Evolutionary conservation across 92 coral and sea anemone genomes (phyloP).

Genomic region (Porites divaricata): DNA sequence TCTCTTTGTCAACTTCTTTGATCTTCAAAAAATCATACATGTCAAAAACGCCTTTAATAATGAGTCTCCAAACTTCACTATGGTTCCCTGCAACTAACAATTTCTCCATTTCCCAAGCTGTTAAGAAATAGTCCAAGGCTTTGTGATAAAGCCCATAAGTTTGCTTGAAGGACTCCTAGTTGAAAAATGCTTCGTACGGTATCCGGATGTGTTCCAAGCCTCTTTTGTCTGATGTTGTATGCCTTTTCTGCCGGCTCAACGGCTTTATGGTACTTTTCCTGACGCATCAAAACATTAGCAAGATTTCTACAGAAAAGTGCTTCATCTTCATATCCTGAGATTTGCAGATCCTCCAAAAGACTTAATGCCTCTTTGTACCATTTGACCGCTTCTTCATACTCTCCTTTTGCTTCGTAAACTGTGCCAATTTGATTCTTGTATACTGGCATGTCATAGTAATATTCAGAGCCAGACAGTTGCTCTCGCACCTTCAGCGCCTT

Average conservation of each 20-base stretch:
- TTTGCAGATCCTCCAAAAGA: slow-evolving; percentile 55
- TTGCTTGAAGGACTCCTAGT: slow-evolving; percentile 59
- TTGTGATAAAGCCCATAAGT: slow-evolving; percentile 23
- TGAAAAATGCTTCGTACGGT: slow-evolving; percentile 71
- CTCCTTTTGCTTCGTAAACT: slow-evolving; percentile 42
- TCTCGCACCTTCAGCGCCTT: slow-evolving; percentile 39
- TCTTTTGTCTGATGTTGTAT: slow-evolving; percentile 49
- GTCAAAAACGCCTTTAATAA: slow-evolving; percentile 24
- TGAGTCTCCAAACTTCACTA: slow-evolving; percentile 50
- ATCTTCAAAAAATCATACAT: neutral
- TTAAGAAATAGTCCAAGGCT: slow-evolving; percentile 51
- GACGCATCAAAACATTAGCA: slow-evolving; percentile 61
- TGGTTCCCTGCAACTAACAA: slow-evolving; percentile 56
- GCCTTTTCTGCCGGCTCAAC: slow-evolving; percentile 62
- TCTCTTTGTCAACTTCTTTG: neutral
- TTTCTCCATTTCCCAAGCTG: slow-evolving; percentile 78
- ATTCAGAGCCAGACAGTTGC: slow-evolving; percentile 36
- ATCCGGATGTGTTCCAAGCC: slow-evolving; percentile 61
- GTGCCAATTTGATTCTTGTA: slow-evolving; percentile 44
- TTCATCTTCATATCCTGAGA: slow-evolving; percentile 62
- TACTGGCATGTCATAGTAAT: too few relatives aligned
- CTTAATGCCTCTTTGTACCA: slow-evolving; percentile 54
- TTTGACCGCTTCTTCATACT: slow-evolving; percentile 50
- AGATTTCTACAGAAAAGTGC: slow-evolving; percentile 66
- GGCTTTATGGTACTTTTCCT: slow-evolving; percentile 52